phyloP scores from a whole-genome alignment of 2,888 invertebrate genomes.

The Aricia artaxerxes region DNA sequence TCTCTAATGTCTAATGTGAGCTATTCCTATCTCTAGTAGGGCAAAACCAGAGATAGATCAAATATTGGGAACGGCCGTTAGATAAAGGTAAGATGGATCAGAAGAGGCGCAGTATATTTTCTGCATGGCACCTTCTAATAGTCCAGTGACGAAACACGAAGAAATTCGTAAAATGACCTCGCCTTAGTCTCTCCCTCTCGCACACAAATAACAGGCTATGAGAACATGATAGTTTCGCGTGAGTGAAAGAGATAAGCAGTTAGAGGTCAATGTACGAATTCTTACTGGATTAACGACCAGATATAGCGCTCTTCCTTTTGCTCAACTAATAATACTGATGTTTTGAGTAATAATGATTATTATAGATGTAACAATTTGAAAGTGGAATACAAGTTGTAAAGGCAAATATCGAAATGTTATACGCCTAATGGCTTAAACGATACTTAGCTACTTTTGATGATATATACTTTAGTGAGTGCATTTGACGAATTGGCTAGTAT shows the following conservation, averaged over 20 bases:
- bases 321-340: too few relatives aligned
- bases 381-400: constrained; percentile 20
- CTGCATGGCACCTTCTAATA: neutral
- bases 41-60: too few relatives aligned
- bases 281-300: too few relatives aligned
- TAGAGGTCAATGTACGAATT: neutral
- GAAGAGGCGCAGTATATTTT: neutral
- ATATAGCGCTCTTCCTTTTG: too few relatives aligned
- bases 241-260: neutral
- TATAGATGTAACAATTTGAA: neutral
- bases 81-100: neutral
- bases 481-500: neutral
- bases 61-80: too few relatives aligned
- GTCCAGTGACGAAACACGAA: neutral
- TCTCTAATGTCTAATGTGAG: too few relatives aligned
- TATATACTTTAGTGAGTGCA: neutral
- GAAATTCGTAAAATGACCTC: neutral
- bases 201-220: neutral
- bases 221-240: too few relatives aligned
- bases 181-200: neutral
- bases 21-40: too few relatives aligned
- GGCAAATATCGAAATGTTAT: constrained; percentile 16
- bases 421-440: neutral
- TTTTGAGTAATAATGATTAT: neutral
- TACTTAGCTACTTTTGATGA: neutral